Conservation (phyloP, 2,113 vertebrate species). For the Ranitomeya imitator region DNA sequence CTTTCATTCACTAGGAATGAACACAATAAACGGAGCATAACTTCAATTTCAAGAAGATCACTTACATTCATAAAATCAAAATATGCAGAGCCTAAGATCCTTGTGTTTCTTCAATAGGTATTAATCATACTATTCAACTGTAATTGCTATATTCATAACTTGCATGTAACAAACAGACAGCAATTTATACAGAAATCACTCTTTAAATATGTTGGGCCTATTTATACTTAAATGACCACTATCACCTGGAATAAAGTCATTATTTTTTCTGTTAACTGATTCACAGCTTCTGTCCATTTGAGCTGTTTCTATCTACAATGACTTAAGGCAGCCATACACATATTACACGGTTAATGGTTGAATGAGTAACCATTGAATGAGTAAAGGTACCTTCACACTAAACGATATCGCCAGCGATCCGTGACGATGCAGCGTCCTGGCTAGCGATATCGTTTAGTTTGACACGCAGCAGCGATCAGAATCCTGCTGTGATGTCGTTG, state of each 20-base stretch:
- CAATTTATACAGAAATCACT: not conserved
- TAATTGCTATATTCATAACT: slow-evolving; percentile 41
- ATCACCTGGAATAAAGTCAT: slow-evolving; percentile 3
- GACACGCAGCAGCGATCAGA: too few relatives aligned
- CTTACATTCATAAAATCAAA: slow-evolving; percentile 25
- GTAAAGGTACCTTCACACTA: too few relatives aligned
- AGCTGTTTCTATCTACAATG: not conserved
- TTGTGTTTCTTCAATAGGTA: slow-evolving; percentile 34
- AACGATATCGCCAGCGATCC: too few relatives aligned
- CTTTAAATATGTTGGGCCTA: slow-evolving; percentile 2
- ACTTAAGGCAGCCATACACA: not conserved
- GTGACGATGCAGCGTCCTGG: too few relatives aligned
- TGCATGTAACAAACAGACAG: not conserved
- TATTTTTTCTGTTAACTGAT: not conserved
- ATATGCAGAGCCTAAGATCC: slow-evolving; percentile 24
- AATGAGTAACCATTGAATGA: too few relatives aligned
- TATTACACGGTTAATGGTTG: too few relatives aligned
- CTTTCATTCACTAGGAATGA: slow-evolving; percentile 42
- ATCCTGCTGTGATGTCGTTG: too few relatives aligned
- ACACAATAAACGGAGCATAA: slow-evolving; percentile 46
- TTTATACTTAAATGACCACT: slow-evolving; percentile 31
- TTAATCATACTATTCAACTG: slow-evolving; percentile 44
- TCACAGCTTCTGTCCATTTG: not conserved
- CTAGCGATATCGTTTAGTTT: too few relatives aligned
- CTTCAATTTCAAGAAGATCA: slow-evolving; percentile 37